Percentiles rank a stretch among this genome's conserved stretches.
phyloP scores from a whole-genome alignment of 2,113 vertebrate genomes.

The Aegotheles bennettii region DNA sequence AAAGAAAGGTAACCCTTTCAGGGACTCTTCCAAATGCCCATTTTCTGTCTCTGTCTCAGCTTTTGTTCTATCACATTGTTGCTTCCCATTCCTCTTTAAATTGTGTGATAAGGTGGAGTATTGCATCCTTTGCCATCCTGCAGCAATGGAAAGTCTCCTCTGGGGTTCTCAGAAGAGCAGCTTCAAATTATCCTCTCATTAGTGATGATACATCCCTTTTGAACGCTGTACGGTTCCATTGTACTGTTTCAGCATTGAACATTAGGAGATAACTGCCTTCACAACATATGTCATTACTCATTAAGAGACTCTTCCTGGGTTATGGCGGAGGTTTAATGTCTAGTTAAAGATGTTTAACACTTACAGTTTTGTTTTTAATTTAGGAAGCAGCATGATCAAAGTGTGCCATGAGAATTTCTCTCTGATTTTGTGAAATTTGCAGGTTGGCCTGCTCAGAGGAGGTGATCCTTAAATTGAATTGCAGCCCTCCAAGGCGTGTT shows the following conservation, averaged over 20 bases:
- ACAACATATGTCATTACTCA: conserved; percentile 98
- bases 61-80: not conserved
- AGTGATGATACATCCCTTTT: conserved; percentile 91
- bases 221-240: conserved; percentile 88
- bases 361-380: conserved; percentile 90
- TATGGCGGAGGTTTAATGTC: conserved; percentile 94
- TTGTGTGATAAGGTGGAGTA: not conserved
- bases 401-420: conserved; percentile 73
- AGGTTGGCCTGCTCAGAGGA: conserved; percentile 69
- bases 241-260: conserved; percentile 78
- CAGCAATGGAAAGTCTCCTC: conserved; percentile 70
- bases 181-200: conserved; percentile 93
- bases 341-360: conserved; percentile 99
- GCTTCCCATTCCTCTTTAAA: not conserved
- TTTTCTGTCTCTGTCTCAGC: not conserved
- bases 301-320: conserved; percentile 90
- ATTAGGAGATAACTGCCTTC: conserved; percentile 92
- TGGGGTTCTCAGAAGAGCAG: conserved; percentile 77
- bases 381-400: conserved; percentile 81
- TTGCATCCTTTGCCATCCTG: conserved; percentile 63
- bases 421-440: conserved; percentile 73
- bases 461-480: conserved; percentile 80
- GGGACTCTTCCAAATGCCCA: not conserved
- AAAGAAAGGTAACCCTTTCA: not conserved
- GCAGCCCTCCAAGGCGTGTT: conserved; percentile 79